Percentiles rank a stretch among this genome's conserved stretches.
Evolutionary conservation across 2,113 vertebrate genomes (phyloP).

Genomic region (Galemys pyrenaicus): DNA sequence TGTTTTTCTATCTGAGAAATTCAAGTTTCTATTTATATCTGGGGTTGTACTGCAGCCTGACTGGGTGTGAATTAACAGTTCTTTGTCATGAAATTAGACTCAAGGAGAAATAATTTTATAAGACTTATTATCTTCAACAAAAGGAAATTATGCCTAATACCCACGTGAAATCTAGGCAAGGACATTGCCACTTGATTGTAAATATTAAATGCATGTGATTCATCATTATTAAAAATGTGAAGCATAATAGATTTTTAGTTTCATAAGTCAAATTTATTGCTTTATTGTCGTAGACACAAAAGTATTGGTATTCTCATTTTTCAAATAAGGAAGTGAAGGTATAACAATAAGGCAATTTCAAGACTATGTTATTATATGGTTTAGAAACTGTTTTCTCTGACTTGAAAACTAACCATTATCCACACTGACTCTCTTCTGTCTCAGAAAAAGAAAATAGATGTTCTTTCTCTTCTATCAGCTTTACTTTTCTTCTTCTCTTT

Average conservation of each 20-base stretch:
- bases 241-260: not conserved
- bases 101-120: not conserved
- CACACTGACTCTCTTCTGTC: not conserved
- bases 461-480: not conserved
- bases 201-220: conserved; percentile 11
- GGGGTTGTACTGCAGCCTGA: not conserved
- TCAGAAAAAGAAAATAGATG: not conserved
- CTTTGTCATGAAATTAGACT: not conserved
- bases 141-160: not conserved
- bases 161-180: not conserved
- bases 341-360: not conserved
- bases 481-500: not conserved
- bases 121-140: not conserved
- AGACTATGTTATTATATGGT: not conserved
- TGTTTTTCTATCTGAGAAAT: not conserved
- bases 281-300: not conserved
- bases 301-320: not conserved
- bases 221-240: not conserved
- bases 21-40: not conserved
- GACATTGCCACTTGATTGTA: not conserved
- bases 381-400: not conserved
- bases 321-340: not conserved
- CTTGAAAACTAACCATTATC: not conserved
- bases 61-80: not conserved
- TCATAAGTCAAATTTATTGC: not conserved